Percentiles rank a stretch among this genome's conserved stretches.
These are phyloP conservation scores for Diplolepis rosae DNA, from an alignment of 2,888 invertebrate species.

Conservation along the genomic window DNA sequence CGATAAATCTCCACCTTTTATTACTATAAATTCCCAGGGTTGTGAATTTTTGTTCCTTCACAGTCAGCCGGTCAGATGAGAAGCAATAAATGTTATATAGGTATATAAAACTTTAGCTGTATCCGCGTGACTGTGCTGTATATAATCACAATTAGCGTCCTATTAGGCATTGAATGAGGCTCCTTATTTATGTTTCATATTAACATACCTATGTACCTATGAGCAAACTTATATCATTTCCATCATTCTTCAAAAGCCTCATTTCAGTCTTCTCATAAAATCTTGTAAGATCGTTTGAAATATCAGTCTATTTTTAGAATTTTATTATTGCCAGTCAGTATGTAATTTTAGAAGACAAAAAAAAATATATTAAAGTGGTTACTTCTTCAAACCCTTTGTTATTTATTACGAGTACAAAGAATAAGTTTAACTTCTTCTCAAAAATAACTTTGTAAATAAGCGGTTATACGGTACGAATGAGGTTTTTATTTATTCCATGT, in stretches of 20 bases:
- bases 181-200: constrained; percentile 54
- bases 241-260: constrained; percentile 40
- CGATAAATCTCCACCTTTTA: constrained; percentile 60
- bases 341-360: too few species aligned
- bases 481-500: too few species aligned
- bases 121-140: constrained; percentile 54
- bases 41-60: constrained; percentile 51
- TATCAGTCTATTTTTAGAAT: constrained; percentile 1
- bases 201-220: constrained; percentile 50
- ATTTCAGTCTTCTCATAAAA: neutral
- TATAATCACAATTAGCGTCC: constrained; percentile 62
- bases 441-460: too few species aligned
- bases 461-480: too few species aligned
- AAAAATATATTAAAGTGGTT: too few species aligned
- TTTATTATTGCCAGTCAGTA: constrained; percentile 23
- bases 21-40: constrained; percentile 59
- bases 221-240: constrained; percentile 56
- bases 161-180: constrained; percentile 53
- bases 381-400: too few species aligned
- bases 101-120: constrained; percentile 56
- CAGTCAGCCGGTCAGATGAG: constrained; percentile 48
- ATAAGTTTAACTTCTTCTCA: too few species aligned
- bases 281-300: constrained; percentile 15
- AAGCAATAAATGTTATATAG: constrained; percentile 58
- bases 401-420: too few species aligned